Evolutionary conservation across 37 sponge, comb jelly and placozoan species (phyloP).

Genomic region (Oopsacas minuta): DNA sequence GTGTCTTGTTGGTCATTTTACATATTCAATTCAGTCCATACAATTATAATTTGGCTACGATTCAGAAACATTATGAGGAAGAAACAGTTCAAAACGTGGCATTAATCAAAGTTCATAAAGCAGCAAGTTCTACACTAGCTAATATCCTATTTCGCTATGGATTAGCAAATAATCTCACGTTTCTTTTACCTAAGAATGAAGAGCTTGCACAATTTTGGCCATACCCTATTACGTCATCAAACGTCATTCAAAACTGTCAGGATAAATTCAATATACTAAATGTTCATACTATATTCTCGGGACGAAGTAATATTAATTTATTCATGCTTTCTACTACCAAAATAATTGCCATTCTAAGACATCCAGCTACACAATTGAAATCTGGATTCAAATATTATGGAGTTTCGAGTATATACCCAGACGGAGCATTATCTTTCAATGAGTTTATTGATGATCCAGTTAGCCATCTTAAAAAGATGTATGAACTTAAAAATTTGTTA

Average conservation of each 20-base stretch:
- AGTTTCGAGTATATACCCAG: not conserved
- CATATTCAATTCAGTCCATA: too few species aligned
- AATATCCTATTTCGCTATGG: not conserved
- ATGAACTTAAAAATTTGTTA: not conserved
- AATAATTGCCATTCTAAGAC: not conserved
- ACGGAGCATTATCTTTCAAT: not conserved
- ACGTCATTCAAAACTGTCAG: not conserved
- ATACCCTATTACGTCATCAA: not conserved
- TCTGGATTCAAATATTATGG: not conserved
- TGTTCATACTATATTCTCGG: not conserved
- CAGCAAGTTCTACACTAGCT: not conserved
- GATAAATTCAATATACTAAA: not conserved
- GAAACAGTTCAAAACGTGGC: not conserved
- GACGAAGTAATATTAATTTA: not conserved
- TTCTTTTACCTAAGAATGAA: not conserved
- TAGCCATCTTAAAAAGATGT: not conserved
- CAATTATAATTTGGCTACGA: too few species aligned
- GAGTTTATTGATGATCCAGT: not conserved
- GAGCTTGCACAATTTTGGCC: not conserved
- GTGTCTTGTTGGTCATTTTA: too few species aligned
- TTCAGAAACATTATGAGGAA: not conserved
- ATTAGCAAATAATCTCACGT: not conserved
- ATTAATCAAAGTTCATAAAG: not conserved
- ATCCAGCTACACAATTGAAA: not conserved
- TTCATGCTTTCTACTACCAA: not conserved